phyloP scores from a whole-genome alignment of 64 coral and sea anemone species.

The Cladopsammia gracilis region DNA sequence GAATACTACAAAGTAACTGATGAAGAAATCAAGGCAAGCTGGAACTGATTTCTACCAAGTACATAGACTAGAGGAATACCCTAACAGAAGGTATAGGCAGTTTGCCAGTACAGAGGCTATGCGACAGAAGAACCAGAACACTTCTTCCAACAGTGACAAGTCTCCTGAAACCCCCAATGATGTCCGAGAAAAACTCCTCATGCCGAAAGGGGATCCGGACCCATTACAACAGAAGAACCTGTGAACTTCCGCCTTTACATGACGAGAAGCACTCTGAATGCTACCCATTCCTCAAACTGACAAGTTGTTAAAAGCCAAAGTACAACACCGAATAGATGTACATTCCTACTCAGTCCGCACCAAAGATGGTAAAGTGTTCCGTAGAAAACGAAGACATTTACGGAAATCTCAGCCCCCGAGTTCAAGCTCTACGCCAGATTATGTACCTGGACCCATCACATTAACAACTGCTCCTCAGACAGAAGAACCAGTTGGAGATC shows the following conservation, averaged over 20 bases:
- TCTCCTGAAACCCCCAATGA: not conserved
- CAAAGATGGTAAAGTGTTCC: slow-evolving; percentile 31
- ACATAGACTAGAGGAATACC: not conserved
- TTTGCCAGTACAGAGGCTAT: not conserved
- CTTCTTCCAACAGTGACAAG: not conserved
- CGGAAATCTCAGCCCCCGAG: not conserved
- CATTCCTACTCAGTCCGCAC: slow-evolving; percentile 23
- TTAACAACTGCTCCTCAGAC: not conserved
- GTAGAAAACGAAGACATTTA: slow-evolving; percentile 43
- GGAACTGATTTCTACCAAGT: not conserved
- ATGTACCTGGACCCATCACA: not conserved
- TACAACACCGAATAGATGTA: slow-evolving; percentile 14
- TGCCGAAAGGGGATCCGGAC: too few species aligned
- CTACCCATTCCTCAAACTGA: not conserved
- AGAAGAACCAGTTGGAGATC: not conserved
- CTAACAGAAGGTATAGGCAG: too few species aligned
- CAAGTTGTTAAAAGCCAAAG: slow-evolving; percentile 10
- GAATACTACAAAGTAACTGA: too few species aligned
- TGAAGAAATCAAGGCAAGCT: not conserved
- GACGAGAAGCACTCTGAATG: not conserved
- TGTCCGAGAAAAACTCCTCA: not conserved
- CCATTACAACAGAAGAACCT: not conserved
- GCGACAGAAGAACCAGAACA: not conserved
- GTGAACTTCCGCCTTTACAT: not conserved
- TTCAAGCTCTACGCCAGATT: not conserved